Conservation (phyloP, 2,797 vertebrate genomes). For the Manis crassicaudata region DNA sequence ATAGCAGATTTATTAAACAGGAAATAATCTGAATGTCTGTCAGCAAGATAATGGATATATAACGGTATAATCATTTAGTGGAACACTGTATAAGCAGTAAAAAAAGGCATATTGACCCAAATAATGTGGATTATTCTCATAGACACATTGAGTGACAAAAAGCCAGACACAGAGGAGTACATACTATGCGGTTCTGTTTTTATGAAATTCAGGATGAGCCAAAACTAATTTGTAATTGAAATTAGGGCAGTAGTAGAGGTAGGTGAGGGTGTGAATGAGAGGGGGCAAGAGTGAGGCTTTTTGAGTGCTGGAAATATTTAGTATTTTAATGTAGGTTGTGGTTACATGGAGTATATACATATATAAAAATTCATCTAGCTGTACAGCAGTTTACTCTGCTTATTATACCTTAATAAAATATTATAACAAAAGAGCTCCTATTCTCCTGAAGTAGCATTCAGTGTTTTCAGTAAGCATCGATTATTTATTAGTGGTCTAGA, state of each 20-base stretch:
- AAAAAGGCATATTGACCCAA: neutral
- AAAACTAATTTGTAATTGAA: conserved; percentile 11
- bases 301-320: neutral
- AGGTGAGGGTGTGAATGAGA: neutral
- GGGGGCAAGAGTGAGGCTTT: neutral
- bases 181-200: neutral
- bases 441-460: neutral
- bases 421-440: neutral
- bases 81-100: neutral
- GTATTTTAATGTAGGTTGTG: neutral
- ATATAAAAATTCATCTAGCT: neutral
- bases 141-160: neutral
- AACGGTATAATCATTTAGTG: neutral
- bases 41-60: neutral
- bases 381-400: neutral
- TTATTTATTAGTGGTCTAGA: conserved; percentile 5
- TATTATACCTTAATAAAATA: neutral
- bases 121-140: neutral
- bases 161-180: neutral
- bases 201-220: neutral
- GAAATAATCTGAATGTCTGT: neutral
- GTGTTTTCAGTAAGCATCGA: conserved; percentile 1
- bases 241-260: neutral
- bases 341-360: neutral
- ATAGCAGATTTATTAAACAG: neutral